Evolutionary conservation across 2,113 vertebrate genomes (phyloP).

Genomic region (Brachypodius melanocephalos): DNA sequence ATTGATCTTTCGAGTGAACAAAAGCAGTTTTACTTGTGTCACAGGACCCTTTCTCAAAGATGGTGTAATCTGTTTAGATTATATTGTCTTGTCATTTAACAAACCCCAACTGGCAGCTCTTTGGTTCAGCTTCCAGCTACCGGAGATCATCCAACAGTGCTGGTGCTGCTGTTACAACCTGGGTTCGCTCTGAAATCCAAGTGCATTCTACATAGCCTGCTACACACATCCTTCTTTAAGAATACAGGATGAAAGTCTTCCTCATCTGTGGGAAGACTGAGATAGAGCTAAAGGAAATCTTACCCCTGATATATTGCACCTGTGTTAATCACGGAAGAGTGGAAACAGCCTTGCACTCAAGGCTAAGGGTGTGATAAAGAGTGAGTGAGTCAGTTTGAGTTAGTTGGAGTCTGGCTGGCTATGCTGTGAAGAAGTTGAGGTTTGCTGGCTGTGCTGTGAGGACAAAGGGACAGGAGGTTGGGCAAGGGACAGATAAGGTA

Average conservation of each 20-base stretch:
- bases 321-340: too few relatives aligned
- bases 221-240: neutral
- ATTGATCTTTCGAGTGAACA: conserved; percentile 11
- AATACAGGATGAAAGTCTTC: neutral
- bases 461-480: too few relatives aligned
- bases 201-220: neutral
- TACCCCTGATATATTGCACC: too few relatives aligned
- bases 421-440: too few relatives aligned
- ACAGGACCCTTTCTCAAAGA: neutral
- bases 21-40: conserved; percentile 51
- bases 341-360: too few relatives aligned
- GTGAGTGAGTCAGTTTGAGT: too few relatives aligned
- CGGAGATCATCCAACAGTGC: neutral
- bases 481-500: too few relatives aligned
- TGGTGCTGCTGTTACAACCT: rapidly evolving
- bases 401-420: too few relatives aligned
- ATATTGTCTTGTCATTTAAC: conserved; percentile 8
- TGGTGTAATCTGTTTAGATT: conserved; percentile 35
- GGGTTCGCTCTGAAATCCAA: neutral
- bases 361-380: too few relatives aligned
- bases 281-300: too few relatives aligned
- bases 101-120: neutral
- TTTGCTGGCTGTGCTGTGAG: too few relatives aligned
- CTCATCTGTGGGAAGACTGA: too few relatives aligned
- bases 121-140: neutral